phyloP scores from a whole-genome alignment of 2,888 invertebrate genomes.

The Acleris sparsana region DNA sequence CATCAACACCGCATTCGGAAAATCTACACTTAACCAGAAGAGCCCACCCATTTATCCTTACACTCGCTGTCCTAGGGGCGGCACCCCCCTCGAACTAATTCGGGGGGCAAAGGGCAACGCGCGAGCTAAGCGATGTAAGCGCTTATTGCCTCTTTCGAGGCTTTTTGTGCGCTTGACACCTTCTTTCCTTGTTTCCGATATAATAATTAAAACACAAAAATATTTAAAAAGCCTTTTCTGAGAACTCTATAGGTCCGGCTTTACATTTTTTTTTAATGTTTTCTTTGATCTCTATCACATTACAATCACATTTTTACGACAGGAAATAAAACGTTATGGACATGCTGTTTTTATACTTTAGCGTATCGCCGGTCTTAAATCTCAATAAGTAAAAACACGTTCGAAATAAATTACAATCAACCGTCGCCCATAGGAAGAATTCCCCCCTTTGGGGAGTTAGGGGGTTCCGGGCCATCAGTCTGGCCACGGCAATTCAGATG shows the following conservation, averaged over 20 bases:
- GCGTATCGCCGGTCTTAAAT: not conserved
- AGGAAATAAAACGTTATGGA: not conserved
- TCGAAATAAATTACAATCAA: conserved; percentile 39
- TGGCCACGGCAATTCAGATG: conserved; percentile 84
- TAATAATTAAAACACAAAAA: not conserved
- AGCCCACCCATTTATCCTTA: conserved; percentile 84
- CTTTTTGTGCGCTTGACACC: conserved; percentile 48
- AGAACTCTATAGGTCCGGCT: not conserved
- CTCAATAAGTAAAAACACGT: conserved; percentile 24
- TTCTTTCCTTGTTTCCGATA: not conserved
- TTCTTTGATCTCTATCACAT: not conserved
- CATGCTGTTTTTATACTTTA: too few species aligned
- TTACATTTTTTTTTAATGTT: not conserved
- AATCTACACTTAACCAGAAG: conserved; percentile 84
- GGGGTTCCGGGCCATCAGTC: conserved; percentile 79
- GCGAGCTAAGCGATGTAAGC: conserved; percentile 61
- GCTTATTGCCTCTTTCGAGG: conserved; percentile 63
- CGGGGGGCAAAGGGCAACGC: conserved; percentile 72
- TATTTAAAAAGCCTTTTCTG: not conserved
- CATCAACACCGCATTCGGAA: conserved; percentile 84
- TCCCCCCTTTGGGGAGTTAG: conserved; percentile 42
- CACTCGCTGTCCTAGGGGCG: conserved; percentile 70
- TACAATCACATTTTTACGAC: not conserved
- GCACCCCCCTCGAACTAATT: conserved; percentile 58
- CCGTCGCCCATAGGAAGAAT: conserved; percentile 44